These are phyloP conservation scores for Labeo calbasu DNA, from an alignment of 2,797 vertebrate species.

Conservation along the genomic window DNA sequence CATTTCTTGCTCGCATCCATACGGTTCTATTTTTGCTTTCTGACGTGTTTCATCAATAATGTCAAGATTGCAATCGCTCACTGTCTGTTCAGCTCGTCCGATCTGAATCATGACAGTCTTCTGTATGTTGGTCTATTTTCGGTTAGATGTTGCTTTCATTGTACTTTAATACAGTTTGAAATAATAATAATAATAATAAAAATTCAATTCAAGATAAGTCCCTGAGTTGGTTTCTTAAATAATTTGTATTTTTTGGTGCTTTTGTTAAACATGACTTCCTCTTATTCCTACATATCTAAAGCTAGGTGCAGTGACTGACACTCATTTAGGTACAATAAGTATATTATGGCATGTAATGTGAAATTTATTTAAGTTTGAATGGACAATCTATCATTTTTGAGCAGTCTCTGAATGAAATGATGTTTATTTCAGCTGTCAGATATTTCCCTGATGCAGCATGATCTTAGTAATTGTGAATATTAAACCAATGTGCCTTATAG, in stretches of 20 bases:
- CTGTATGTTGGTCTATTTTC: not conserved
- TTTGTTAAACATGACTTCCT: not conserved
- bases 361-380: not conserved
- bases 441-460: not conserved
- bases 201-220: not conserved
- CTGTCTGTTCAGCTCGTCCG: not conserved
- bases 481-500: not conserved
- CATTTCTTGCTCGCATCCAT: constrained; percentile 4
- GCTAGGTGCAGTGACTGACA: not conserved
- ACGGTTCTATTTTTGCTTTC: constrained; percentile 13
- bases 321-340: not conserved
- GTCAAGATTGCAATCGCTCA: constrained; percentile 10
- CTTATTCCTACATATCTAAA: not conserved
- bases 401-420: not conserved
- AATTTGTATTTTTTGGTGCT: not conserved
- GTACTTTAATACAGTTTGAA: not conserved
- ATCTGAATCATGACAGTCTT: not conserved
- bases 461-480: not conserved
- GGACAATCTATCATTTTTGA: not conserved
- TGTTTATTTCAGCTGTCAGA: not conserved
- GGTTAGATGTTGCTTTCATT: not conserved
- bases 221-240: not conserved
- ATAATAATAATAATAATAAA: too few relatives aligned
- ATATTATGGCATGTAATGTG: not conserved
- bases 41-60: constrained; percentile 31